Evolutionary conservation across 2,888 invertebrate genomes (phyloP), one percentile per base, ranked within the genome.

Genomic region (Andrena dorsata): DNA sequence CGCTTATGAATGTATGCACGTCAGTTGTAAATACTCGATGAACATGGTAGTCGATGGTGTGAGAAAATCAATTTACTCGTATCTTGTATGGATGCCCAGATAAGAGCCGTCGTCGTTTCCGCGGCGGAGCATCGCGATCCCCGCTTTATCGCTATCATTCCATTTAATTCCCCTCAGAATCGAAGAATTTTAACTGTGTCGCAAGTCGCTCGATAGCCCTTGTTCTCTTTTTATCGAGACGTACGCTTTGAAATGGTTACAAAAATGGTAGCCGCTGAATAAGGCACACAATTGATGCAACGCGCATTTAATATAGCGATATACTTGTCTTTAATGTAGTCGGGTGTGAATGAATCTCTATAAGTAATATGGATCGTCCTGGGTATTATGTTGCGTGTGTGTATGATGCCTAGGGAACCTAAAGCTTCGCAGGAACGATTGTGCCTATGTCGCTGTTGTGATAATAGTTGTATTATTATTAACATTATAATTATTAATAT

Each of bases 201-300:
- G 68, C 47, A 76, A 76, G 75, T 78, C 80, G 58, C 60, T 64
- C 76, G 76, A 73, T 84, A 77, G 26, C 63, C 56, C 16, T 53
- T 81, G 58, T 74, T 83, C 51, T 80, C 80, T 72, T 74, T 8
- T 74, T 8, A 83, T 85, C 86, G 88, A 89, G 86, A 82, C 87
- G 90, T 87, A 88, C 88, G 83, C 85, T 88, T 83, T 90, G 89
- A 91, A 92, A 90, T 90, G 87, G 88, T 92, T 92, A 92, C 91
- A 92, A 92, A 91, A 94, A 93, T 92, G 93, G 92, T 92, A 92
- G 93, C 93, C 93, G 92, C 93, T 91, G 91, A 92, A 93, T 93
- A 93, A 94, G 93, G 93, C 93, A 94, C 93, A 94, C 93, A 93
- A 93, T 93, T 93, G 92, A 93, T 93, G 92, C 93, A 93, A 93